These are phyloP conservation scores for Drosophila pallidifrons DNA, from an alignment of 1,140 invertebrate genomes.

Conservation along the genomic window DNA sequence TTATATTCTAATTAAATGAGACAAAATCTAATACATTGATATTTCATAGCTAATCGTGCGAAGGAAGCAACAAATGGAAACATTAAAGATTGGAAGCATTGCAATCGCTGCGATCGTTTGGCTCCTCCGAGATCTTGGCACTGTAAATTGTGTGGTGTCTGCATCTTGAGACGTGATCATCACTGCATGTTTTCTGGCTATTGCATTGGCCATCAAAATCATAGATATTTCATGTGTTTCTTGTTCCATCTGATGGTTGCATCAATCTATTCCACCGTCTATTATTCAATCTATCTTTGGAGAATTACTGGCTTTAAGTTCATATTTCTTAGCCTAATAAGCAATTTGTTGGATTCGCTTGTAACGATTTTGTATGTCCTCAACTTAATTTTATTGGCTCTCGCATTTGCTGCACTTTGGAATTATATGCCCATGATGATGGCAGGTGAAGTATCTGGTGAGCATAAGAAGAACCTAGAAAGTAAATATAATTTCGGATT, in stretches of 20 bases:
- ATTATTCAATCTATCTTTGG: conserved; percentile 1
- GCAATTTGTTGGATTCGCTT: not conserved
- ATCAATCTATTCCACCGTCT: conserved; percentile 88
- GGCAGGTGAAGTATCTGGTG: not conserved
- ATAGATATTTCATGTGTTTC: conserved; percentile 94
- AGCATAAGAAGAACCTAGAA: not conserved
- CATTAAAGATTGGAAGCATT: conserved; percentile 42
- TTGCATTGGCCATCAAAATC: conserved; percentile 95
- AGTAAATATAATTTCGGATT: conserved; percentile 64
- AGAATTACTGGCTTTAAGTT: not conserved
- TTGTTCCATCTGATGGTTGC: conserved; percentile 86
- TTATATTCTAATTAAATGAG: not conserved
- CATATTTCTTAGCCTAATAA: not conserved
- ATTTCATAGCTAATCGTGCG: not conserved
- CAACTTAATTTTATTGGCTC: not conserved
- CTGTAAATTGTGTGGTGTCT: conserved; percentile 91
- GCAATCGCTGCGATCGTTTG: conserved; percentile 86
- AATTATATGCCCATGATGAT: not conserved
- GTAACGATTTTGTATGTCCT: not conserved
- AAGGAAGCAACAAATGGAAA: not conserved
- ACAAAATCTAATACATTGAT: not conserved
- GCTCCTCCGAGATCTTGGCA: conserved; percentile 95
- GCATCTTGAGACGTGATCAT: conserved; percentile 96
- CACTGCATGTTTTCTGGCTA: conserved; percentile 97
- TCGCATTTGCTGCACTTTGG: not conserved